Conservation (phyloP, 2,797 vertebrate species). For the Falco naumanni region DNA sequence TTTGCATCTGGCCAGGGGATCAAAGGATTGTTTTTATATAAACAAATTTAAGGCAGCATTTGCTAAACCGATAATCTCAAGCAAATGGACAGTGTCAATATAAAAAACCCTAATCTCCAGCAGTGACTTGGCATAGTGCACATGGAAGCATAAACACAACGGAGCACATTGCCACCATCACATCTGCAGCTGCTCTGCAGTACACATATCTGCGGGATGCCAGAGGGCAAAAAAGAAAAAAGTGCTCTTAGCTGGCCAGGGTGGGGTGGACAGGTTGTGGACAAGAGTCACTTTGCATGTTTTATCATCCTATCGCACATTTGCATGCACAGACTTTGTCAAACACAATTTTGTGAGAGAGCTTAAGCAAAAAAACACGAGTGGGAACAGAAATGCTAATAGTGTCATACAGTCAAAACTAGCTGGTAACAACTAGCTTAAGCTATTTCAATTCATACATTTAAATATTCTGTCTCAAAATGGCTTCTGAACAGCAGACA, state of each 20-base stretch:
- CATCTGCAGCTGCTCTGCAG: rapidly evolving
- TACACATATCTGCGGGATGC: rapidly evolving
- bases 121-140: not conserved
- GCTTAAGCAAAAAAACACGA: not conserved
- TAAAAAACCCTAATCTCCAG: not conserved
- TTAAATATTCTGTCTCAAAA: not conserved
- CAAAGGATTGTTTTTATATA: conserved; percentile 71
- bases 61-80: conserved; percentile 40
- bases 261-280: rapidly evolving
- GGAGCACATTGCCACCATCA: not conserved
- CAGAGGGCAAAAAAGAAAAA: rapidly evolving
- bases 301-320: rapidly evolving
- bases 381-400: rapidly evolving
- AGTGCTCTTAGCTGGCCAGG: not conserved
- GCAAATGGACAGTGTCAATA: not conserved
- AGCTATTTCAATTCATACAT: not conserved
- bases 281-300: rapidly evolving
- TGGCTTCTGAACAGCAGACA: not conserved
- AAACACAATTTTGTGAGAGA: not conserved
- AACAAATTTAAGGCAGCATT: conserved; percentile 52
- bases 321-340: rapidly evolving
- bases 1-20: conserved; percentile 61
- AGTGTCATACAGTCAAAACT: rapidly evolving
- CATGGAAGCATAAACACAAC: rapidly evolving
- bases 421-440: not conserved